These are phyloP conservation scores for Drosophila grimshawi DNA, from an alignment of 1,140 invertebrate genomes.

Conservation along the genomic window DNA sequence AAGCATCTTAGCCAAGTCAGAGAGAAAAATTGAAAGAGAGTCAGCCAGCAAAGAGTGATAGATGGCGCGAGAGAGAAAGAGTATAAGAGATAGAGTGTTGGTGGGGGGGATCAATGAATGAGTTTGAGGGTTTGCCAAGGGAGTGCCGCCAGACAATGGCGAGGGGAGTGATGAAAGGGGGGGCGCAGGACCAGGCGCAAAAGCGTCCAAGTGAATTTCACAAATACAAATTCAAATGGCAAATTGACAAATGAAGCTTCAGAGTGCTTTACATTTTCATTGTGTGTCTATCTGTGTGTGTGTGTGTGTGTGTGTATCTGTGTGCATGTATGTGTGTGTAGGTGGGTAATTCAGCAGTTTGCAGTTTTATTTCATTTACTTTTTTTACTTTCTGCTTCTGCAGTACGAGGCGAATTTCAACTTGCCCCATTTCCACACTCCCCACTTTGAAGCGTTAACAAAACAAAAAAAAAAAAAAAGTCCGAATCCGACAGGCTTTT, in stretches of 20 bases:
- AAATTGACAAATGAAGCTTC: constrained; percentile 83
- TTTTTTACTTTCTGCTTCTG: constrained; percentile 3
- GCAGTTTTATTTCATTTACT: constrained; percentile 7
- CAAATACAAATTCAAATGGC: constrained; percentile 83
- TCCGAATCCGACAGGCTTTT: constrained; percentile 76
- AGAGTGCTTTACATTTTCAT: constrained; percentile 79
- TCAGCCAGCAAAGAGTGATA: neutral
- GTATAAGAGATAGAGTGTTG: neutral
- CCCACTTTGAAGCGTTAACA: constrained; percentile 49
- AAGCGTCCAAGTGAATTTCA: constrained; percentile 80
- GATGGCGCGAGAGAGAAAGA: neutral
- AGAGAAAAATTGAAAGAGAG: constrained; percentile 43
- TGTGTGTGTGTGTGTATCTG: constrained; percentile 3
- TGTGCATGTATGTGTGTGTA: constrained; percentile 13
- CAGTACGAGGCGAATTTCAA: constrained; percentile 33
- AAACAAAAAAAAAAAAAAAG: constrained; percentile 31
- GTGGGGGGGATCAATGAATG: constrained; percentile 5
- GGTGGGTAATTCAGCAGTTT: constrained; percentile 40
- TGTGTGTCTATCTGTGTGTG: constrained; percentile 44
- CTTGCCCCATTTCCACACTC: constrained; percentile 38
- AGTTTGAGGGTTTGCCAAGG: constrained; percentile 1
- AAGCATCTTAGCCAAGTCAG: constrained; percentile 57
- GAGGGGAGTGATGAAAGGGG: neutral
- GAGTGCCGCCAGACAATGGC: neutral
- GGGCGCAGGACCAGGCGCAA: constrained; percentile 69